These are phyloP conservation scores for Torymus auratus DNA, from an alignment of 2,888 invertebrate genomes.

Conservation along the genomic window DNA sequence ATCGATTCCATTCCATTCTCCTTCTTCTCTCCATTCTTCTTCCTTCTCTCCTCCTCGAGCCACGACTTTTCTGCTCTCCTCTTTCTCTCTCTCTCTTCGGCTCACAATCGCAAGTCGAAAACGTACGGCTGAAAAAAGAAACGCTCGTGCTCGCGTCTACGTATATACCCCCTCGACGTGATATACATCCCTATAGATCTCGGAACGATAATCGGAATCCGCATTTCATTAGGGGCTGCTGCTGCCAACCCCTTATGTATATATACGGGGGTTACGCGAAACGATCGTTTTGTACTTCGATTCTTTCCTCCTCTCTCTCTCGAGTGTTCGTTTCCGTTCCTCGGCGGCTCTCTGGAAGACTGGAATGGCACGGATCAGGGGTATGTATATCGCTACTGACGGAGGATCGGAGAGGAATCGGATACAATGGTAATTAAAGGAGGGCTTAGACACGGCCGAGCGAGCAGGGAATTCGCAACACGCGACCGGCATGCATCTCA, in stretches of 20 bases:
- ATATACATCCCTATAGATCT: slow-evolving; percentile 57
- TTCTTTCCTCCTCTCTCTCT: background rate
- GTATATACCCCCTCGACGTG: slow-evolving; percentile 17
- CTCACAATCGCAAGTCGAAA: background rate
- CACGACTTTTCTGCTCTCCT: background rate
- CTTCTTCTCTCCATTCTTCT: background rate
- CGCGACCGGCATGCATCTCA: slow-evolving; percentile 62
- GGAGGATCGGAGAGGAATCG: slow-evolving; percentile 59
- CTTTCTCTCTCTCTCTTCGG: background rate
- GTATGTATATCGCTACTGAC: no score
- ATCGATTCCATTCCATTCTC: background rate
- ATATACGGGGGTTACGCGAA: background rate
- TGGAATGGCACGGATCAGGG: background rate
- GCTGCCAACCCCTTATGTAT: no score
- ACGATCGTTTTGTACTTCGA: slow-evolving; percentile 39
- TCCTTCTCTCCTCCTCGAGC: background rate
- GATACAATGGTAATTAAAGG: slow-evolving; percentile 73
- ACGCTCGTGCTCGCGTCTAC: background rate
- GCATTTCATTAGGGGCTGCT: slow-evolving; percentile 49
- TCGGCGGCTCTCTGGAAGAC: no score
- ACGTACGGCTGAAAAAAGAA: slow-evolving; percentile 4
- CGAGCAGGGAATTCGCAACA: slow-evolving; percentile 71
- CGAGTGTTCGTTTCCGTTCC: background rate
- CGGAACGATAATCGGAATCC: slow-evolving; percentile 55
- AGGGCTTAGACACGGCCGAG: slow-evolving; percentile 68